Percentiles rank a stretch among this genome's conserved stretches.
phyloP scores from a whole-genome alignment of 2,888 invertebrate species.

The Patella ulyssiponensis region DNA sequence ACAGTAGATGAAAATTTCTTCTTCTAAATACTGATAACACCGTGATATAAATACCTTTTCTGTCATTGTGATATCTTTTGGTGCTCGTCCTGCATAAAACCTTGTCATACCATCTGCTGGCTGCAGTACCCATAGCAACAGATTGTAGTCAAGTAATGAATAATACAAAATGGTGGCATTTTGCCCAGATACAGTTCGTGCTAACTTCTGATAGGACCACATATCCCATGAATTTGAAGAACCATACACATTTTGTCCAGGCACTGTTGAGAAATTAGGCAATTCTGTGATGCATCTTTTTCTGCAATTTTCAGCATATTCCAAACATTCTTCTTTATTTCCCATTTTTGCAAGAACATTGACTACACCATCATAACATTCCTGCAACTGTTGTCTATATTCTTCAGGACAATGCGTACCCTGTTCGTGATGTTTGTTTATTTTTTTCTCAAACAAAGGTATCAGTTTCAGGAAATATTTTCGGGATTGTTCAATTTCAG shows the following conservation, averaged over 20 bases:
- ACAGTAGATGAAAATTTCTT: too few species aligned
- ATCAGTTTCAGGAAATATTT: slow-evolving; percentile 56
- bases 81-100: slow-evolving; percentile 52
- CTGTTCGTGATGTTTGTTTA: slow-evolving; percentile 58
- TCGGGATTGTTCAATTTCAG: slow-evolving; percentile 61
- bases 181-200: slow-evolving; percentile 58
- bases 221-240: slow-evolving; percentile 43
- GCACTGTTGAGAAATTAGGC: slow-evolving; percentile 48
- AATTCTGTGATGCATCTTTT: slow-evolving; percentile 51
- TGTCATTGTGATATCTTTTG: slow-evolving; percentile 43
- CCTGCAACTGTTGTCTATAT: slow-evolving; percentile 53
- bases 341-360: slow-evolving; percentile 59
- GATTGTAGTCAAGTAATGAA: slow-evolving; percentile 54
- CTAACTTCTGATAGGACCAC: slow-evolving; percentile 60
- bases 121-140: slow-evolving; percentile 65
- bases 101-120: slow-evolving; percentile 61
- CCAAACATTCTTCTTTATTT: slow-evolving; percentile 60
- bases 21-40: too few species aligned
- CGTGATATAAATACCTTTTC: slow-evolving; percentile 39
- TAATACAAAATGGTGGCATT: slow-evolving; percentile 65
- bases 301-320: slow-evolving; percentile 63
- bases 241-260: slow-evolving; percentile 40
- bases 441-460: slow-evolving; percentile 54
- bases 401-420: slow-evolving; percentile 60
- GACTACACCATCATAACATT: slow-evolving; percentile 66